phyloP scores from a whole-genome alignment of 2,888 invertebrate species.

The Plemyria rubiginata region DNA sequence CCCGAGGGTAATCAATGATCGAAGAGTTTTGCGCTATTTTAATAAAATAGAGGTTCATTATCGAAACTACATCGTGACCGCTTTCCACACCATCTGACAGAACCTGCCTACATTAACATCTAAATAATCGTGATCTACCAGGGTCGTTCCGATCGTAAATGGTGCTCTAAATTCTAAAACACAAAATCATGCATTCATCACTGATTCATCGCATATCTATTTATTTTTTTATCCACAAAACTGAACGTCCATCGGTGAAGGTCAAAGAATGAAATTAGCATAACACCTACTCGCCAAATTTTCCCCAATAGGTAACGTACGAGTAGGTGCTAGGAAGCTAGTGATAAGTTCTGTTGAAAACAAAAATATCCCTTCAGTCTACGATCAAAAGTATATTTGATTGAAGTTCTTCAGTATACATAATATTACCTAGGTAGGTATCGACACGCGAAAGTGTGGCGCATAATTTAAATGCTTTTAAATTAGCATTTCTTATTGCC shows the following conservation, averaged over 20 bases:
- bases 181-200: background rate
- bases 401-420: too few species aligned
- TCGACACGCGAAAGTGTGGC: constrained; percentile 47
- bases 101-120: constrained; percentile 2
- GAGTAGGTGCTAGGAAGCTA: background rate
- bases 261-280: constrained; percentile 20
- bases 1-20: too few species aligned
- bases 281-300: constrained; percentile 25
- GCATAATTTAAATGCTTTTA: constrained; percentile 38
- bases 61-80: constrained; percentile 6
- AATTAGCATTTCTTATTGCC: constrained; percentile 55
- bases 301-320: background rate
- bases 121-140: constrained; percentile 7
- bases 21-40: too few species aligned
- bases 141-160: constrained; percentile 23
- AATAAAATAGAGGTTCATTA: too few species aligned
- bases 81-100: constrained; percentile 9
- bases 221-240: constrained; percentile 1
- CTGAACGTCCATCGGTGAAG: constrained; percentile 28
- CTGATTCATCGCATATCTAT: constrained; percentile 1
- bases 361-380: too few species aligned
- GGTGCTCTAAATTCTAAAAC: constrained; percentile 4
- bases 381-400: too few species aligned
- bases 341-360: too few species aligned
- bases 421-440: too few species aligned